Evolutionary conservation across 2,797 vertebrate genomes (phyloP).

Genomic region (Aphelocoma californica): DNA sequence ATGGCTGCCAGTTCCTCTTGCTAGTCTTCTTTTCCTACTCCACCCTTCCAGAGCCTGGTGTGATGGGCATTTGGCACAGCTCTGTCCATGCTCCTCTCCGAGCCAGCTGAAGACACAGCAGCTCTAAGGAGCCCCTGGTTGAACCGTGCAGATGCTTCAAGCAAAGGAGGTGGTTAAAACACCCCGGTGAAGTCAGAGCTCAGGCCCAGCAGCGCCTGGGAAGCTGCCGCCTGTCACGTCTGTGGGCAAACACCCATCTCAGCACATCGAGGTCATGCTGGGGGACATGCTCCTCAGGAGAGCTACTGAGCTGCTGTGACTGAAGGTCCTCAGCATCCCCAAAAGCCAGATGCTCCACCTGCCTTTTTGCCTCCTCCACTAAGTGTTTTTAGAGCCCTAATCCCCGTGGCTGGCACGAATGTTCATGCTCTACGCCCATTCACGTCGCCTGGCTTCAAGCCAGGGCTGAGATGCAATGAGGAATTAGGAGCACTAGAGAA

Average conservation of each 20-base stretch:
- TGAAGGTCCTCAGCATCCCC: background rate
- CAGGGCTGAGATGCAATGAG: background rate
- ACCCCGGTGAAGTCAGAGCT: background rate
- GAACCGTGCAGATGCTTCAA: background rate
- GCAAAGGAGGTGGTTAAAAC: background rate
- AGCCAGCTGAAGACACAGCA: background rate
- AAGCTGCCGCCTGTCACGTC: background rate
- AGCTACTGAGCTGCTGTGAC: background rate
- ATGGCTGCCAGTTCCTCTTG: background rate
- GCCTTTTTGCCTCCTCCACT: background rate
- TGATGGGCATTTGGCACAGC: background rate
- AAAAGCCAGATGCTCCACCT: background rate
- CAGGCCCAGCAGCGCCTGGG: background rate
- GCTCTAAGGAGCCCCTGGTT: background rate
- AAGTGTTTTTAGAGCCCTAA: background rate
- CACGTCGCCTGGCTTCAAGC: background rate
- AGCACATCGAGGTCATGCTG: rapidly evolving
- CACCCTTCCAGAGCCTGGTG: background rate
- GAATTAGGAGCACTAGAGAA: background rate
- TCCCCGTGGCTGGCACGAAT: rapidly evolving
- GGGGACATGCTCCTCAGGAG: background rate
- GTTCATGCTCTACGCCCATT: rapidly evolving
- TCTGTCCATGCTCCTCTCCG: background rate
- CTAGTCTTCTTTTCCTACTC: background rate
- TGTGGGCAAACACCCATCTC: background rate